Evolutionary conservation across 2,797 vertebrate species (phyloP).

Genomic region (Coreius guichenoti): DNA sequence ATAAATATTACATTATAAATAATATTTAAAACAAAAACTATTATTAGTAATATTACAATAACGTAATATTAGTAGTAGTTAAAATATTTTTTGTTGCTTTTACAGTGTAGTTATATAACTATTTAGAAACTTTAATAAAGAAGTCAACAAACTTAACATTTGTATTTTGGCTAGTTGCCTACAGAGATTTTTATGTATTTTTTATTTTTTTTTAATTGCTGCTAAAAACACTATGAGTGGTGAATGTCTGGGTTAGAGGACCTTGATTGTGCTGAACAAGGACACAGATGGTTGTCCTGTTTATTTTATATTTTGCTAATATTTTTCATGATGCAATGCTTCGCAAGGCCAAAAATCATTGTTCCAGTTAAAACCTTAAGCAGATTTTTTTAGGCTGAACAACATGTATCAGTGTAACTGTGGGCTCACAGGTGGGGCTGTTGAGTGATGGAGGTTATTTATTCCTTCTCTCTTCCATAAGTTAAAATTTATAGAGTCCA

Average conservation of each 20-base stretch:
- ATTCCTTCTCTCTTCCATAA: constrained; percentile 77
- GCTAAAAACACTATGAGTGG: background rate
- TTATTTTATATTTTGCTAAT: constrained; percentile 51
- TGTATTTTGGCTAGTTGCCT: background rate
- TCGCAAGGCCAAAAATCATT: constrained; percentile 33
- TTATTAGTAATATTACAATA: no score
- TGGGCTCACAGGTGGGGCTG: constrained; percentile 62
- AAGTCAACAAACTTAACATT: background rate
- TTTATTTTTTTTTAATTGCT: background rate
- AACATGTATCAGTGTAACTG: constrained; percentile 59
- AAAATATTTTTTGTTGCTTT: background rate
- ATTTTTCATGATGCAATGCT: constrained; percentile 55
- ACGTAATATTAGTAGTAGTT: no score
- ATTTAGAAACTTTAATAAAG: background rate
- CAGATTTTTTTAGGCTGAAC: constrained; percentile 29
- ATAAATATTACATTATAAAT: background rate
- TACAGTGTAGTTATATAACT: background rate
- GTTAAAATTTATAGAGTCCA: constrained; percentile 73
- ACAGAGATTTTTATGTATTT: background rate
- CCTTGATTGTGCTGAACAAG: constrained; percentile 44
- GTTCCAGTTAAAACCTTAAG: constrained; percentile 36
- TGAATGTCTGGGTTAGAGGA: constrained; percentile 21
- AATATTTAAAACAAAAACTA: no score
- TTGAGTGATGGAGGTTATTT: constrained; percentile 71
- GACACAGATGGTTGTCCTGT: constrained; percentile 52